Conservation (phyloP, 2,888 invertebrate species). For the Hirtodrosophila alboralis region DNA sequence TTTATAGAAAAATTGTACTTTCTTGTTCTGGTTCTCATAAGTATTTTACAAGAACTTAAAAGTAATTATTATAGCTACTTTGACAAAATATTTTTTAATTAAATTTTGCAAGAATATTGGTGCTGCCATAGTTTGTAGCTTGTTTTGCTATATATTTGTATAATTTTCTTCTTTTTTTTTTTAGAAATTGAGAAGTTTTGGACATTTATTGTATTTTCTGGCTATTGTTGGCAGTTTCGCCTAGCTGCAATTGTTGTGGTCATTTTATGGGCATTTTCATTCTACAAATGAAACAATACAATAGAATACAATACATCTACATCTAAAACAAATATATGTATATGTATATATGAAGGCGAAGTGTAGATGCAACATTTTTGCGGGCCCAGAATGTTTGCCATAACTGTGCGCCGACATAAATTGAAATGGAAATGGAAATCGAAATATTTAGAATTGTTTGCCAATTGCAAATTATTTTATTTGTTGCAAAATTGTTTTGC, state of each 20-base stretch:
- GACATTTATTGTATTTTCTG: constrained; percentile 42
- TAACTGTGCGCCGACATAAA: constrained; percentile 51
- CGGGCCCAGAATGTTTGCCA: constrained; percentile 32
- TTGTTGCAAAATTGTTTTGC: constrained; percentile 69
- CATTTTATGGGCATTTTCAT: constrained; percentile 72
- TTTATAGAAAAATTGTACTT: no score
- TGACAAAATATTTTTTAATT: no score
- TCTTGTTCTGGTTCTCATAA: no score
- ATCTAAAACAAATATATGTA: constrained; percentile 9
- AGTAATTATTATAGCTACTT: no score
- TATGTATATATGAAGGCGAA: neutral
- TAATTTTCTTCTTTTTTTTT: neutral
- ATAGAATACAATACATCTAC: no score
- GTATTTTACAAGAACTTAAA: no score
- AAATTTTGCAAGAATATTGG: no score
- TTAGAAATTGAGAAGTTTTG: constrained; percentile 62
- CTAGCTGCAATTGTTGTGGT: constrained; percentile 64
- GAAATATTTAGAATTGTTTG: constrained; percentile 70
- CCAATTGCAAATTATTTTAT: constrained; percentile 79
- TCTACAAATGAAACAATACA: constrained; percentile 21
- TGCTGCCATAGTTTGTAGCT: no score
- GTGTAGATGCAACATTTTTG: constrained; percentile 15
- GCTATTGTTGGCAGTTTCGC: constrained; percentile 46
- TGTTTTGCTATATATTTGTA: no score
- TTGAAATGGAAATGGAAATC: constrained; percentile 40